These are phyloP conservation scores for Diplosoma virens DNA, from an alignment of 23 tunicate genomes.

Conservation along the genomic window DNA sequence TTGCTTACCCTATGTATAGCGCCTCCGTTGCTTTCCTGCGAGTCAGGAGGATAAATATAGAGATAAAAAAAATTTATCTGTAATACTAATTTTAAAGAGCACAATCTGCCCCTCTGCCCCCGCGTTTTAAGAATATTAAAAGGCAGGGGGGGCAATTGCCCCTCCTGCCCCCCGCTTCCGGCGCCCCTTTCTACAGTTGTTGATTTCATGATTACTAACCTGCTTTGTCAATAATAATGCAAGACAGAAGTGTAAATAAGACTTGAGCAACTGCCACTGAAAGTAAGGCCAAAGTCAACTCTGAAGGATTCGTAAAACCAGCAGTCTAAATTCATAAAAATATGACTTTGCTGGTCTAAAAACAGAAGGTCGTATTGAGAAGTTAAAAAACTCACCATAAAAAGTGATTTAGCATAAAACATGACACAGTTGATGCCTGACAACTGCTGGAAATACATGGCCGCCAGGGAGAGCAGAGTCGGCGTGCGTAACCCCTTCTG, in stretches of 20 bases:
- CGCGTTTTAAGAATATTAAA: no score
- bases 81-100: no score
- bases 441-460: slow-evolving; percentile 73
- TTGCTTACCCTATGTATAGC: no score
- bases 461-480: slow-evolving; percentile 48
- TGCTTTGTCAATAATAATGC: slow-evolving; percentile 68
- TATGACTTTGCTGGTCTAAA: neutral
- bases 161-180: no score
- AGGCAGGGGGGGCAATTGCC: no score
- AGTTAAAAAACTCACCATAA: slow-evolving; percentile 31
- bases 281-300: slow-evolving; percentile 48
- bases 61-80: no score
- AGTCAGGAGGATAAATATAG: no score
- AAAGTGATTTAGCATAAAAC: slow-evolving; percentile 71
- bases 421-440: slow-evolving; percentile 75
- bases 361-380: neutral
- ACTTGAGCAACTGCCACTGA: slow-evolving; percentile 64
- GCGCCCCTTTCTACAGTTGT: no score
- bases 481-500: slow-evolving; percentile 35
- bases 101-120: no score
- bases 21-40: no score
- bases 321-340: slow-evolving; percentile 34
- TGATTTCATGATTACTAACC: no score
- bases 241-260: slow-evolving; percentile 59
- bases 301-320: slow-evolving; percentile 40